A percentile compares a stretch with the other conserved stretches of the same genome.
Conservation (phyloP, 1,140 invertebrate species). For the Pollicipes pollicipes region DNA sequence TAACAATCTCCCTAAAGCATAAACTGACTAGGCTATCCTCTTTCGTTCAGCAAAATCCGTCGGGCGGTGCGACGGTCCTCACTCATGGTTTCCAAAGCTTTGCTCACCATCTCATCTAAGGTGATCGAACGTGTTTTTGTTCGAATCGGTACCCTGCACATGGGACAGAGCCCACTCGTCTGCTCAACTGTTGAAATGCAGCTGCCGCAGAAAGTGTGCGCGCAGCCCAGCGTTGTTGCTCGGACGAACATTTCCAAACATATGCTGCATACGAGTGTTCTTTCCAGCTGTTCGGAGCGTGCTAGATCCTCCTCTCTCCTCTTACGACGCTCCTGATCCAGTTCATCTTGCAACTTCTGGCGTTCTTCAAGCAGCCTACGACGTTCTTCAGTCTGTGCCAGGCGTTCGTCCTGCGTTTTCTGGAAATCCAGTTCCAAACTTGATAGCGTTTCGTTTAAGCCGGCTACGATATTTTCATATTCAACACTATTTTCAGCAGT, state of each 20-base stretch:
- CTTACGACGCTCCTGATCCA: neutral
- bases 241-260: neutral
- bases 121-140: neutral
- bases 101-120: neutral
- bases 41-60: neutral
- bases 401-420: neutral
- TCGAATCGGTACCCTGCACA: neutral
- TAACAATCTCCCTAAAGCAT: no score
- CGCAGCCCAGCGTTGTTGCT: neutral
- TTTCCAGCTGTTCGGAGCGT: neutral
- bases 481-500: neutral
- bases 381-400: no score
- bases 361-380: no score
- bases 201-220: neutral
- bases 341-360: neutral
- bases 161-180: neutral
- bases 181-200: neutral
- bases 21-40: no score
- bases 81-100: neutral
- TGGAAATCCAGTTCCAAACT: neutral
- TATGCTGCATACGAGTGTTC: neutral
- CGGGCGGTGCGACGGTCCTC: neutral
- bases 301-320: neutral
- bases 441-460: neutral
- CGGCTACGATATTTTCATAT: neutral